A percentile compares a stretch with the other conserved stretches of the same genome.
Evolutionary conservation across 30 jellyfish, hydroid and myxozoan genomes (phyloP).

Genomic region (Rhopilema esculentum): DNA sequence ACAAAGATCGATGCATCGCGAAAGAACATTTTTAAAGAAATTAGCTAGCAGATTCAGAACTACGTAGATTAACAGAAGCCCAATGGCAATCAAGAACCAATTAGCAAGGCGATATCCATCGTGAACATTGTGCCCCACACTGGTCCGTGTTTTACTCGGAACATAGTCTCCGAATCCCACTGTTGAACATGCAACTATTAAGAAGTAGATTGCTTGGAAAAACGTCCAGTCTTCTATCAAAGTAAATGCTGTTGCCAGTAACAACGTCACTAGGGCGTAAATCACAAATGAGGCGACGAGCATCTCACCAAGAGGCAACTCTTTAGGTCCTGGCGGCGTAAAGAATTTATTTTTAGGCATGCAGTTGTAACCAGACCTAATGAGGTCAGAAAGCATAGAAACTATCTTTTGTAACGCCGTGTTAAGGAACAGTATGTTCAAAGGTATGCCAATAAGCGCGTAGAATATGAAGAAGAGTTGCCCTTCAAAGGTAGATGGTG

Average conservation of each 20-base stretch:
- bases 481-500: slow-evolving; percentile 91
- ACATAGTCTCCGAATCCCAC: slow-evolving; percentile 96
- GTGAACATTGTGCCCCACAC: slow-evolving; percentile 66
- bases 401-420: slow-evolving; percentile 76
- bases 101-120: slow-evolving; percentile 70
- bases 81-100: slow-evolving; percentile 86
- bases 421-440: slow-evolving; percentile 80
- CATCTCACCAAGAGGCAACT: slow-evolving; percentile 74
- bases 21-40: slow-evolving; percentile 53
- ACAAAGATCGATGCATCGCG: slow-evolving; percentile 15
- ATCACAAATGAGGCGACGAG: slow-evolving; percentile 64
- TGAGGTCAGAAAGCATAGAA: slow-evolving; percentile 52
- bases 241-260: slow-evolving; percentile 55
- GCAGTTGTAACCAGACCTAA: slow-evolving; percentile 55
- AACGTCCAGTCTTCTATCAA: slow-evolving; percentile 84
- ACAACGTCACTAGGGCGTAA: slow-evolving; percentile 22
- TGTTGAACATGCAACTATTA: slow-evolving; percentile 88
- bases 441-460: slow-evolving; percentile 90
- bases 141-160: slow-evolving; percentile 67
- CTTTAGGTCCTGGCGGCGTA: slow-evolving; percentile 72
- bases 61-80: slow-evolving; percentile 73
- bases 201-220: slow-evolving; percentile 81
- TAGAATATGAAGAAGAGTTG: slow-evolving; percentile 79
- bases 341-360: slow-evolving; percentile 66
- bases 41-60: slow-evolving; percentile 85